Evolutionary conservation across 2,113 vertebrate species (phyloP).

Genomic region (Zapornia atra): DNA sequence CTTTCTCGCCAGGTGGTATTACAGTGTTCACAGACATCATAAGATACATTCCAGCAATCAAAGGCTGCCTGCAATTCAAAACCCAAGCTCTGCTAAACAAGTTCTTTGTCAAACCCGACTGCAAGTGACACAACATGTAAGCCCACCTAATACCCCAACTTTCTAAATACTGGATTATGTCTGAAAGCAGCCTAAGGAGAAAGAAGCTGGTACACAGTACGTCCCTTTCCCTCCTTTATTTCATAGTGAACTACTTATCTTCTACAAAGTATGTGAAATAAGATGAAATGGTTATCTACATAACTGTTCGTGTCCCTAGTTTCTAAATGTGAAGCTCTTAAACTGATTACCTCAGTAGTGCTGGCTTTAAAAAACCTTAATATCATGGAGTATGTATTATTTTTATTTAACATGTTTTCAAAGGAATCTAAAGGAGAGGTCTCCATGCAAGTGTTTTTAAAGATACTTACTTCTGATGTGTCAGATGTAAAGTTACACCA

Average conservation of each 20-base stretch:
- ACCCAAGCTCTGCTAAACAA: background rate
- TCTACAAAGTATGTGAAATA: background rate
- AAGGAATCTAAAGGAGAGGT: background rate
- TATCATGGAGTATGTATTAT: background rate
- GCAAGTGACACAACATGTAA: background rate
- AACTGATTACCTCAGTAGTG: background rate
- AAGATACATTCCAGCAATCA: constrained; percentile 96
- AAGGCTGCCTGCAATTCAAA: constrained; percentile 85
- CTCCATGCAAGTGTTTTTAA: background rate
- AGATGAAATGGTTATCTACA: background rate
- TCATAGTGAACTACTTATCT: background rate
- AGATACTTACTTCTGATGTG: constrained; percentile 88
- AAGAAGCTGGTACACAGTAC: background rate
- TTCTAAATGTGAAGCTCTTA: background rate
- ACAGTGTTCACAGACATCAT: constrained; percentile 92
- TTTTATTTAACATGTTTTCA: background rate
- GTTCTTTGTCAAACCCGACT: background rate
- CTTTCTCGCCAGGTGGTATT: constrained; percentile 90
- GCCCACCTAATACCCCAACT: background rate
- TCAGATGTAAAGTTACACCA: constrained; percentile 90
- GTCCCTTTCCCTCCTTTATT: background rate
- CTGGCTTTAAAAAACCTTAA: background rate
- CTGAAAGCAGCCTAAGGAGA: background rate
- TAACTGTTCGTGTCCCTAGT: background rate
- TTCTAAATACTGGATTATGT: background rate